Percentiles rank a stretch among this genome's conserved stretches.
Evolutionary conservation across 2,888 invertebrate species (phyloP).

Genomic region (Chaitophorus viminalis): DNA sequence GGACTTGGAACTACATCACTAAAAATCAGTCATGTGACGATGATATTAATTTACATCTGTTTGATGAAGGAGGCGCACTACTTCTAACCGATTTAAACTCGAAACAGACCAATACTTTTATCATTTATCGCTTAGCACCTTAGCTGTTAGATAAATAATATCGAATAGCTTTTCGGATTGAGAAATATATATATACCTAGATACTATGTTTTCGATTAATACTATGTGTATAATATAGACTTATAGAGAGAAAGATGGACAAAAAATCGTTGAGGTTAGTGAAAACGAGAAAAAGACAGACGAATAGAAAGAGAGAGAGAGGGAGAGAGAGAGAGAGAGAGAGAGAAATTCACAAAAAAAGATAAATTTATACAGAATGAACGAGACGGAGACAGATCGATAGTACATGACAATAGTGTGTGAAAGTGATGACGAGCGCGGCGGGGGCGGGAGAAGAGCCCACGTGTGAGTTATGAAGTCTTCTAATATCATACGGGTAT

Average conservation of each 20-base stretch:
- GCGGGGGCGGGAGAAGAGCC: not conserved
- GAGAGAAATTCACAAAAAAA: too few species aligned
- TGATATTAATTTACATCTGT: slow-evolving; percentile 18
- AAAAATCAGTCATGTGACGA: too few species aligned
- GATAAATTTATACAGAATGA: not conserved
- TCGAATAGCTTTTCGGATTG: slow-evolving; percentile 12
- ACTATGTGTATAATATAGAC: too few species aligned
- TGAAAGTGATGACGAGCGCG: not conserved
- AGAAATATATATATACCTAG: not conserved
- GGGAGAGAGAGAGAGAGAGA: not conserved
- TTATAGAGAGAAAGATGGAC: too few species aligned
- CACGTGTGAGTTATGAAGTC: slow-evolving; percentile 25
- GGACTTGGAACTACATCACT: too few species aligned
- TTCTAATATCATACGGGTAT: slow-evolving; percentile 42
- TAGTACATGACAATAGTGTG: not conserved
- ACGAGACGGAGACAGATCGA: not conserved
- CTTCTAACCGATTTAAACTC: not conserved
- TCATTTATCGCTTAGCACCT: not conserved
- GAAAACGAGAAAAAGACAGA: not conserved
- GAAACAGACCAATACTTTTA: not conserved
- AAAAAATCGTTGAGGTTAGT: too few species aligned
- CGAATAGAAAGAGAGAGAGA: not conserved
- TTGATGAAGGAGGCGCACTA: too few species aligned
- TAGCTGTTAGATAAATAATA: not conserved
- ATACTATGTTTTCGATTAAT: too few species aligned